Base-by-base conservation (phyloP, 2,113 vertebrate species). In the Podarcis muralis region DNA sequence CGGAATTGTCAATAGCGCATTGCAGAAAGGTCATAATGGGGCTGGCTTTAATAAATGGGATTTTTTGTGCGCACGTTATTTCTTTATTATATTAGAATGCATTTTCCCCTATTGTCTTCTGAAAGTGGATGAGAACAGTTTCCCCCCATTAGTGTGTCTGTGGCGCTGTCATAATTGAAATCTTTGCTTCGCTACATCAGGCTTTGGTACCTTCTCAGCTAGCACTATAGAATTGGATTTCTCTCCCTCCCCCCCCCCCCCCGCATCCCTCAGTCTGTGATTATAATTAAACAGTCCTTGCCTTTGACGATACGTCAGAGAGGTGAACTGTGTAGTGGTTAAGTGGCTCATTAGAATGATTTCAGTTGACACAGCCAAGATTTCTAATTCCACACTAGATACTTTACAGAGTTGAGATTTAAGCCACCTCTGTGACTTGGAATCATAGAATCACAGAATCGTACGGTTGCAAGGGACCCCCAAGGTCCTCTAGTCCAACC, bases 1-100 rank as follows among this genome's bases (percentile, higher is more conserved):
- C 79, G 30, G 94, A 96, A 96, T 97, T 97, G 96, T 96, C 96
- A 97, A 95, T 97, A 97, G 95, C 91, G 91, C 74, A 79, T 94
- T 94, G 93, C 93, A 94, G 89, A 95, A 96, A 97, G 96, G 96
- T 97, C 95, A 95, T 90, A 65, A 90, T 95, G 95, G 59, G 95
- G 94, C 95, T 95, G 93, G 86, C 89, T 96, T 94, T 95, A 94
- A 94, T 93, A 95, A 90, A 96, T 94, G 87, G 66, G 79, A 86
- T 93, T 83, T 89, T 72, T 32, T 77, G 75, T 35, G 71, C 5
- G 43, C 65, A 74, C n/a, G 40, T 94, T 95, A 95, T 95, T 96
- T 95, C 92, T 91, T 90, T 95, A 94, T 95, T 94, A 93, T 92
- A 94, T 94, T 94, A 89, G 88, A 94, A 90, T 81, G 85, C 90